These are phyloP conservation scores for Hoplodrina blanda DNA, from an alignment of 2,888 invertebrate genomes.

Conservation along the genomic window DNA sequence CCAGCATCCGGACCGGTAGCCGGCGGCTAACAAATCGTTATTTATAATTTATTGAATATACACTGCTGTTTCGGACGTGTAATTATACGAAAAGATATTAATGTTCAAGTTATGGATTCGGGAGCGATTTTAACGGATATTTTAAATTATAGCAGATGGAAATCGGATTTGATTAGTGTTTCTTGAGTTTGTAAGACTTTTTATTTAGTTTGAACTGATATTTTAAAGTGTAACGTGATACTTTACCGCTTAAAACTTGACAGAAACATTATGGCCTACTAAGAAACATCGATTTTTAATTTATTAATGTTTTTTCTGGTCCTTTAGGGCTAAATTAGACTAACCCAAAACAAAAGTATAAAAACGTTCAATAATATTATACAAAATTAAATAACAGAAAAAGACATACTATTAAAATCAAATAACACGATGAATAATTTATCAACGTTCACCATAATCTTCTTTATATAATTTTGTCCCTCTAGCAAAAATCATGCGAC, in stretches of 20 bases:
- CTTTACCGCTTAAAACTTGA: slow-evolving; percentile 6
- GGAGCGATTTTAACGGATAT: slow-evolving; percentile 50
- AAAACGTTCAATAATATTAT: slow-evolving; percentile 16
- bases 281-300: background rate
- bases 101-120: slow-evolving; percentile 40
- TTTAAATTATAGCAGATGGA: slow-evolving; percentile 42
- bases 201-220: background rate
- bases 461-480: slow-evolving; percentile 55
- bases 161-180: slow-evolving; percentile 24
- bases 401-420: slow-evolving; percentile 28
- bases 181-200: background rate
- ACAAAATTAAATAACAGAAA: slow-evolving; percentile 23
- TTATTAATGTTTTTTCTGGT: background rate
- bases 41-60: slow-evolving; percentile 58
- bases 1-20: slow-evolving; percentile 75
- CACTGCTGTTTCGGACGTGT: slow-evolving; percentile 44
- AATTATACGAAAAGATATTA: slow-evolving; percentile 52
- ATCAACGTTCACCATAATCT: slow-evolving; percentile 27
- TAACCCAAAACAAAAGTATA: background rate
- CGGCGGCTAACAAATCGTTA: slow-evolving; percentile 61
- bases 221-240: slow-evolving; percentile 5
- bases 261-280: slow-evolving; percentile 9
- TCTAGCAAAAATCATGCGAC: slow-evolving; percentile 48
- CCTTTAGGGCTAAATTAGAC: slow-evolving; percentile 2
- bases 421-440: slow-evolving; percentile 50